Evolutionary conservation across 2,797 vertebrate genomes (phyloP).

Genomic region (Phalanger gymnotis): DNA sequence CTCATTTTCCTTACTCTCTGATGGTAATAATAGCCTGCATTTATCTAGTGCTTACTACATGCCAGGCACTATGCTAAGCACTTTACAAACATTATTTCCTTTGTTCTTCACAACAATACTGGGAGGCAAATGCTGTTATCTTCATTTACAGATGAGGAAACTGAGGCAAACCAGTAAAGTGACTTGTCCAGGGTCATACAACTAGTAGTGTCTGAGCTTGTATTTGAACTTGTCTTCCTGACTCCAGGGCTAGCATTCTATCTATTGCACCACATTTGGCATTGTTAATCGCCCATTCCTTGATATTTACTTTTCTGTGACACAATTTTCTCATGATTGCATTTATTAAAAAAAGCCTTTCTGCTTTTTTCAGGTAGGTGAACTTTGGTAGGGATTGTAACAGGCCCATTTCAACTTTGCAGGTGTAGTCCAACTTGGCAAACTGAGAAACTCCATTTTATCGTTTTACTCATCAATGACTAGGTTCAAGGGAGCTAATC

Average conservation of each 20-base stretch:
- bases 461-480: background rate
- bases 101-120: background rate
- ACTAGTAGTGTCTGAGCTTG: background rate
- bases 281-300: background rate
- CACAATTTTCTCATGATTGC: background rate
- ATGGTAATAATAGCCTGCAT: background rate
- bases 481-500: background rate
- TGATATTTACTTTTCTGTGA: background rate
- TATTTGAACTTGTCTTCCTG: background rate
- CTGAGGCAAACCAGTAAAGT: background rate
- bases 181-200: background rate
- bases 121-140: background rate
- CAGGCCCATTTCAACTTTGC: background rate
- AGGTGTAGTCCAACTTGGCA: background rate
- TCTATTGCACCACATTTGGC: no score
- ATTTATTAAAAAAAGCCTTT: background rate
- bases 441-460: background rate
- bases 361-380: background rate
- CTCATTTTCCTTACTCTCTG: background rate
- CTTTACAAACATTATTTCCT: background rate
- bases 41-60: background rate
- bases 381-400: background rate
- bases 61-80: no score
- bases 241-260: background rate
- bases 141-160: background rate